phyloP scores from a whole-genome alignment of 2,888 invertebrate species.

The Glyphotaelius pellucidus region DNA sequence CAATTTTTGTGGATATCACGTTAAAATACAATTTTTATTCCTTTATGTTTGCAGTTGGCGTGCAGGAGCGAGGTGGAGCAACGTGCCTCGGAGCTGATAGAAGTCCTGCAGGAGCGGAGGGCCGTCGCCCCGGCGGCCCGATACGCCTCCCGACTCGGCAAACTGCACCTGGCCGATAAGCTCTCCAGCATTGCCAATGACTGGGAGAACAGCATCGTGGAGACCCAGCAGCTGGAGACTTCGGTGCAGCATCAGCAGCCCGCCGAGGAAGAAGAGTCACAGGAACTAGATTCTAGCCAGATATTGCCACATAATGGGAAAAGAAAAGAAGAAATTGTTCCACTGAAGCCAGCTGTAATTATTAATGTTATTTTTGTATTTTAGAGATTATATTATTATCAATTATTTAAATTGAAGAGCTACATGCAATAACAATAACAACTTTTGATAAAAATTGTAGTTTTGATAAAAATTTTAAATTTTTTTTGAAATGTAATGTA shows the following conservation, averaged over 20 bases:
- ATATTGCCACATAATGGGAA: conserved; percentile 74
- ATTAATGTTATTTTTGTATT: neutral
- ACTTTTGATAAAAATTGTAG: no score
- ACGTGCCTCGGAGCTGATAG: conserved; percentile 91
- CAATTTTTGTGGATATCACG: no score
- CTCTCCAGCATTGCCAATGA: conserved; percentile 78
- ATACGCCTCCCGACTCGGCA: conserved; percentile 89
- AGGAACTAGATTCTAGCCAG: conserved; percentile 73
- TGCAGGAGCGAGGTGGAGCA: conserved; percentile 90
- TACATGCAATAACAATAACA: no score
- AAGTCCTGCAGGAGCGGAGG: conserved; percentile 86
- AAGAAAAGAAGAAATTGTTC: conserved; percentile 71
- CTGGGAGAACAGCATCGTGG: conserved; percentile 66
- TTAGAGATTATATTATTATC: neutral
- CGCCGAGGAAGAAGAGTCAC: conserved; percentile 54
- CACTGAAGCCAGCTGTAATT: conserved; percentile 75
- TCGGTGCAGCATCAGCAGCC: conserved; percentile 68
- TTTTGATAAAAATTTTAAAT: no score
- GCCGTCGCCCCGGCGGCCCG: conserved; percentile 91
- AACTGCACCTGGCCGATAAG: conserved; percentile 87
- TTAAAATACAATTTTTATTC: neutral
- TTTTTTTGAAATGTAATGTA: no score
- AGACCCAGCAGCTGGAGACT: conserved; percentile 68
- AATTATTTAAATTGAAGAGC: neutral
- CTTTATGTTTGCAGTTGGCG: conserved; percentile 81